Conservation (phyloP, 1,140 invertebrate genomes). For the Gonatopus flavifemur region DNA sequence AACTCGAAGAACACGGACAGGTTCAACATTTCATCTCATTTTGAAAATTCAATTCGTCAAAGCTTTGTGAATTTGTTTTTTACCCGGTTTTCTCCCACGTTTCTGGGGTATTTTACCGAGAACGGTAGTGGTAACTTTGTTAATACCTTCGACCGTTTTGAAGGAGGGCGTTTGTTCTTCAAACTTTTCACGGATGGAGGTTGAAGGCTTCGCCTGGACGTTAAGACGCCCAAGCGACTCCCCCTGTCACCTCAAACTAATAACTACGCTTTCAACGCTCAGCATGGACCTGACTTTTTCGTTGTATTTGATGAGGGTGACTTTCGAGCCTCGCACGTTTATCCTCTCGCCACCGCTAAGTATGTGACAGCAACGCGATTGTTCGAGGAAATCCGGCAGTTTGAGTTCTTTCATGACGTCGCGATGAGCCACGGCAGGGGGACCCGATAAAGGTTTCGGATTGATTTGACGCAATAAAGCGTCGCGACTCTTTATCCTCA, state of each 20-base stretch:
- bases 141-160: constrained; percentile 15
- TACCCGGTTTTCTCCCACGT: constrained; percentile 24
- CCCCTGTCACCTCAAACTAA: constrained; percentile 62
- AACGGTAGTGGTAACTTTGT: neutral
- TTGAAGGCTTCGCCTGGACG: constrained; percentile 34
- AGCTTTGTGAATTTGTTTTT: constrained; percentile 24
- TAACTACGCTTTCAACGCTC: constrained; percentile 67
- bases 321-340: constrained; percentile 75
- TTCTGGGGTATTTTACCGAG: constrained; percentile 11
- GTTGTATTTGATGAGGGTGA: constrained; percentile 79
- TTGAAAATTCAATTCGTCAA: constrained; percentile 8
- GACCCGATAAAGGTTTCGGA: constrained; percentile 49
- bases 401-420: constrained; percentile 71
- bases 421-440: constrained; percentile 57
- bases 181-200: constrained; percentile 27
- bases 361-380: constrained; percentile 76
- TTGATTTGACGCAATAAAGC: constrained; percentile 70
- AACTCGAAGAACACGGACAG: too few relatives aligned
- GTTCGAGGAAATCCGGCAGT: constrained; percentile 76
- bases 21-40: too few relatives aligned
- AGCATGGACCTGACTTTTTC: constrained; percentile 73
- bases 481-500: constrained; percentile 59
- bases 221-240: constrained; percentile 31
- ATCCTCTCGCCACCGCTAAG: constrained; percentile 76
- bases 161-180: constrained; percentile 12